phyloP scores from a whole-genome alignment of 2,888 invertebrate genomes.

The Iphiclides podalirius region DNA sequence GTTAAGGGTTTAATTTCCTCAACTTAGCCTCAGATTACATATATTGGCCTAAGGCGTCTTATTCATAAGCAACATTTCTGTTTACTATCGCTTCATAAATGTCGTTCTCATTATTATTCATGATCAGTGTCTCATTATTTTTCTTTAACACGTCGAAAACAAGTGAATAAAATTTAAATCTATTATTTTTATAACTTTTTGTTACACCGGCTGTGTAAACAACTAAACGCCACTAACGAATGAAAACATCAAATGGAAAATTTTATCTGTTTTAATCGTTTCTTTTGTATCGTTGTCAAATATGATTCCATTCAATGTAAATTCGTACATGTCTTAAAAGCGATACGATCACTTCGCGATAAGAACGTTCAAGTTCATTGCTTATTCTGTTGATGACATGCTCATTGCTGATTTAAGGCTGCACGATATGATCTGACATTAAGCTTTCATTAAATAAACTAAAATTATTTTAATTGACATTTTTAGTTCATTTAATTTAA shows the following conservation, averaged over 20 bases:
- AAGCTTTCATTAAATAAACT: background rate
- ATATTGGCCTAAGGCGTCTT: no score
- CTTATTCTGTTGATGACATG: conserved; percentile 10
- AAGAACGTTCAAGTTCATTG: background rate
- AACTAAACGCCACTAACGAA: background rate
- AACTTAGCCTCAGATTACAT: no score
- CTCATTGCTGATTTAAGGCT: background rate
- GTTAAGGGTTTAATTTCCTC: no score
- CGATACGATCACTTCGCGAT: background rate
- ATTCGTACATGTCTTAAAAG: background rate
- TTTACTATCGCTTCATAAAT: no score
- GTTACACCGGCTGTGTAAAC: background rate
- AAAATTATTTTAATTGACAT: background rate
- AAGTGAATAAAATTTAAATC: no score
- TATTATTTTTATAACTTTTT: no score
- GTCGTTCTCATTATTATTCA: no score
- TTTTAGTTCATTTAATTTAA: no score
- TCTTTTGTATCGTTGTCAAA: background rate
- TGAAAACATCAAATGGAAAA: conserved; percentile 1
- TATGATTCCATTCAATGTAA: conserved; percentile 14
- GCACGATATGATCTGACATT: background rate
- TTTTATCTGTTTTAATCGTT: conserved; percentile 6
- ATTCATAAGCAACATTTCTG: no score
- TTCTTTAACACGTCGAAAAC: no score
- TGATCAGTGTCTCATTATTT: no score